These are phyloP conservation scores for Perognathus longimembris DNA, from an alignment of 2,113 vertebrate species.

Conservation along the genomic window DNA sequence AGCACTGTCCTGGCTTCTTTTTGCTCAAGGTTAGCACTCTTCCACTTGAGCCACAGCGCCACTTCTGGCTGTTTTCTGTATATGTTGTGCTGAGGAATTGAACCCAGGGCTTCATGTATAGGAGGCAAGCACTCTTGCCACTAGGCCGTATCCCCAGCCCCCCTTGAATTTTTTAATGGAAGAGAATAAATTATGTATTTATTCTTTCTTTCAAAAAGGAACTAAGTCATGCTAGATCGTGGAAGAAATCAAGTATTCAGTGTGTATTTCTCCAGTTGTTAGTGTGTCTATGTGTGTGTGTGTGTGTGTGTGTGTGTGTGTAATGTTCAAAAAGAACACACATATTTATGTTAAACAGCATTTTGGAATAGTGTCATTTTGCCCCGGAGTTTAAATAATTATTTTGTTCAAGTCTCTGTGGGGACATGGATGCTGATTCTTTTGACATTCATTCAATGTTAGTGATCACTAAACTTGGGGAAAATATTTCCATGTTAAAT, in stretches of 20 bases:
- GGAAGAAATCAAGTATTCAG: background rate
- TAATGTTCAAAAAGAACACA: background rate
- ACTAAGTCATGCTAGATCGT: background rate
- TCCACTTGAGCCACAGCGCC: no score
- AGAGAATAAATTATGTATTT: background rate
- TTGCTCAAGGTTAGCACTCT: no score
- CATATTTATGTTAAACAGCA: background rate
- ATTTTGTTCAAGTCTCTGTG: background rate
- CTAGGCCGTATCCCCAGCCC: no score
- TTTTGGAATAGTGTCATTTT: background rate
- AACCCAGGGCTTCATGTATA: no score
- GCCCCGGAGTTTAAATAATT: background rate
- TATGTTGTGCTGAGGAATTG: background rate
- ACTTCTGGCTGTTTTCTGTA: no score
- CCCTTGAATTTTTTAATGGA: background rate
- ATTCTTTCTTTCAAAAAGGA: background rate
- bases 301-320: background rate
- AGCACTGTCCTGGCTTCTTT: no score
- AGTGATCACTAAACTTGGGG: background rate
- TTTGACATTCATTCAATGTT: background rate
- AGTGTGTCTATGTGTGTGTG: no score
- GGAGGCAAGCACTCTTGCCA: no score
- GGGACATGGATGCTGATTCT: background rate
- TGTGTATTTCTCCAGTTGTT: background rate
- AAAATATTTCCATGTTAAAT: conserved; percentile 10